A percentile compares a stretch with the other conserved stretches of the same genome.
Evolutionary conservation across 1,140 invertebrate species (phyloP).

Genomic region (Megalopta genalis): DNA sequence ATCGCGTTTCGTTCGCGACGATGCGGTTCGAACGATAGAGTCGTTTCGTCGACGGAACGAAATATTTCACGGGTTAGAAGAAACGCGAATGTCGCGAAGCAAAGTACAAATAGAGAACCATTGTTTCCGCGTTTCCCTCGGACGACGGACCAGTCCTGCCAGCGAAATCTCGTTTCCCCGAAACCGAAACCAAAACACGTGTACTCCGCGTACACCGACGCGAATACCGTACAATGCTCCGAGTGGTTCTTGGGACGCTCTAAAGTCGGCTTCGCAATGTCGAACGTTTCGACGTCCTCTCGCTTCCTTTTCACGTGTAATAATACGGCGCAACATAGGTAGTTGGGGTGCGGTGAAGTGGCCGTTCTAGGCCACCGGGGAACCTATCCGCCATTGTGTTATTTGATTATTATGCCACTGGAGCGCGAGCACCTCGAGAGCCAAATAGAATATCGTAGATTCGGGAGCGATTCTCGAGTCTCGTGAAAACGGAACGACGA

Average conservation of each 20-base stretch:
- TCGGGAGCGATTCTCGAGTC: too few species aligned
- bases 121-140: too few species aligned
- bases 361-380: background rate
- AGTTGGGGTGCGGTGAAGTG: background rate
- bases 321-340: background rate
- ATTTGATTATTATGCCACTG: background rate
- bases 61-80: too few species aligned
- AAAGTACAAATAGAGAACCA: too few species aligned
- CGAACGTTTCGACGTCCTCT: background rate
- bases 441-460: too few species aligned
- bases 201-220: background rate
- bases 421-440: too few species aligned
- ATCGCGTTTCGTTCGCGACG: too few species aligned
- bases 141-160: too few species aligned
- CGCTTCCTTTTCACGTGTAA: background rate
- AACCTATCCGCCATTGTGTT: background rate
- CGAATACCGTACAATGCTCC: background rate
- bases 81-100: too few species aligned
- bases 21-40: too few species aligned
- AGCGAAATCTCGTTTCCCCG: background rate
- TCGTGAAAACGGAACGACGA: too few species aligned
- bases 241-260: slow-evolving; percentile 5
- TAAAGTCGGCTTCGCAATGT: background rate
- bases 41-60: too few species aligned
- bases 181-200: background rate